Conservation (phyloP, 2,113 vertebrate species). For the Calidris pugnax region DNA sequence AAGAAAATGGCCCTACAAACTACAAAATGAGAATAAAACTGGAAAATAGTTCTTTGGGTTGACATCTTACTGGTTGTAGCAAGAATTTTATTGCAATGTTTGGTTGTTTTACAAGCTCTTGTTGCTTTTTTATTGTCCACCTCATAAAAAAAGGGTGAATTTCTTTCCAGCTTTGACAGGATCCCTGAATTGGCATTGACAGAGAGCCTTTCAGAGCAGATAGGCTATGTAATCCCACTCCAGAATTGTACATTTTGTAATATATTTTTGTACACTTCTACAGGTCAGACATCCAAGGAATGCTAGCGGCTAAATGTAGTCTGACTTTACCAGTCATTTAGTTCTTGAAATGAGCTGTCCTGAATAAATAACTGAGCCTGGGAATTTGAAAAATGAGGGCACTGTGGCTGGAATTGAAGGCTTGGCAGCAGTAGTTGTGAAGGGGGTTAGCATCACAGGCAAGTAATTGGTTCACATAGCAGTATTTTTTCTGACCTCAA, state of each 20-base stretch:
- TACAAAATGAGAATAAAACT: background rate
- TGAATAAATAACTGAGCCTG: conserved; percentile 30
- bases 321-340: conserved; percentile 20
- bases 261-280: background rate
- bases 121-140: background rate
- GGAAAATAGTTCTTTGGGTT: background rate
- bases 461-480: background rate
- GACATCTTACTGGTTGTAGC: background rate
- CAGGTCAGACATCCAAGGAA: conserved; percentile 32
- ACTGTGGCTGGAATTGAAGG: conserved; percentile 12
- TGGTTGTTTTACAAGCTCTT: background rate
- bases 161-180: background rate
- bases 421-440: conserved; percentile 8
- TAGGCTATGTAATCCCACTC: background rate
- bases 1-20: background rate
- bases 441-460: background rate
- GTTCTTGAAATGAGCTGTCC: conserved; percentile 45
- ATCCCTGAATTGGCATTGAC: background rate
- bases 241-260: background rate
- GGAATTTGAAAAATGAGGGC: conserved; percentile 30
- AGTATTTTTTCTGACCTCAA: conserved; percentile 9
- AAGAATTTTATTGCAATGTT: background rate
- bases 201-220: background rate
- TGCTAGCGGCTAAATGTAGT: conserved; percentile 29
- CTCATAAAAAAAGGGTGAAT: background rate